Base-by-base conservation (phyloP, 2,797 vertebrate species). In the Melanotaenia nigrans region DNA sequence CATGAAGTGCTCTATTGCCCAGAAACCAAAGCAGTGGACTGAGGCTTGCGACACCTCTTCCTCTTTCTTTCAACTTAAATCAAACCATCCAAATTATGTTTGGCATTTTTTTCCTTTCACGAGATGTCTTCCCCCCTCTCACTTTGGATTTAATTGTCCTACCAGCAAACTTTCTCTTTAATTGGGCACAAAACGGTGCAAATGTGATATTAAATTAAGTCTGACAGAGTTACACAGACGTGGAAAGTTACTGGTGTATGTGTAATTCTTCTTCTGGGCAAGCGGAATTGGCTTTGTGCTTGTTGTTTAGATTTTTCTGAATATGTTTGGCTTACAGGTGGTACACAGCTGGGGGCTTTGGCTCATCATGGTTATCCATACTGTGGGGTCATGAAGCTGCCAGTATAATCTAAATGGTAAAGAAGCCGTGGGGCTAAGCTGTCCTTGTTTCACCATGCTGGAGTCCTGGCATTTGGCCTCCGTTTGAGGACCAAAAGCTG, bases 371-470 rank as follows among this genome's bases (percentile, higher is more conserved):
- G 85, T 88, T 71, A 84, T 88, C 87, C 89, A 83, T 89, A 89
- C 86, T 87, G 83, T 61, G 78, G 84, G 90, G 92, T 93, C 90
- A 91, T 61, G 82, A 75, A 86, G 87, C 75, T 82, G 62, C 73
- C 82, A 61, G 79, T 87, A 79, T 91, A 87, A 89, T 92, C 86
- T 92, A 90, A 92, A 92, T 90, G 88, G 85, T 92, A 89, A 92
- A 87, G 87, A 89, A 83, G 72, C 82, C 64, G 55, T 49, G 53
- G 90, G 84, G 85, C 84, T 80, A 56, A 30, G 55, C 80, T 84
- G 88, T 78, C 85, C 89, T 92, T 87, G 85, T 91, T 88, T 82
- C 83, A 61, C 89, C 83, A 72, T 87, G 86, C 80, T 82, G 88
- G 86, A 91, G 82, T 80, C 75, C 82, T 91, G 89, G 85, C 90